Percentiles rank a stretch among this genome's conserved stretches.
phyloP scores from a whole-genome alignment of 2,113 vertebrate species.

The Psammodynastes pulverulentus region DNA sequence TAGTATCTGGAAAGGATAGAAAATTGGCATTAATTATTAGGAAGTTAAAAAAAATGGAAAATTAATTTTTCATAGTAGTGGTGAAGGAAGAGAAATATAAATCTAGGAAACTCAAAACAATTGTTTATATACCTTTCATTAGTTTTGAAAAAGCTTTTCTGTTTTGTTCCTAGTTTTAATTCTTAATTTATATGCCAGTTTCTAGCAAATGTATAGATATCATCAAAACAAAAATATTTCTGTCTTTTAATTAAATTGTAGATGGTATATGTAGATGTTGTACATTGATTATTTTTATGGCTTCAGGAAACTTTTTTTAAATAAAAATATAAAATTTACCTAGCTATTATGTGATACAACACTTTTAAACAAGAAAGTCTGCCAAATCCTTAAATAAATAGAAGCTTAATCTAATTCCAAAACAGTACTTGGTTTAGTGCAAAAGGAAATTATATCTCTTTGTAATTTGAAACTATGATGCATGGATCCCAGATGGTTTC shows the following conservation, averaged over 20 bases:
- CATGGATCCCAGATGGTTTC: background rate
- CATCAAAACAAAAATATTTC: background rate
- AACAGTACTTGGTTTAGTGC: background rate
- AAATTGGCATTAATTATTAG: background rate
- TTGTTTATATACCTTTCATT: background rate
- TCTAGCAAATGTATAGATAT: background rate
- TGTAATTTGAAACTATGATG: background rate
- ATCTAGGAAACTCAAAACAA: background rate
- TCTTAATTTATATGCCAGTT: background rate
- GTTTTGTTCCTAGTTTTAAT: background rate
- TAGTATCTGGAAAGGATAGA: background rate
- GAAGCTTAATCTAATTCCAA: background rate
- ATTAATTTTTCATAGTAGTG: background rate
- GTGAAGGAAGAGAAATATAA: background rate
- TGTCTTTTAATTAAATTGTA: background rate
- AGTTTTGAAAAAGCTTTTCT: background rate
- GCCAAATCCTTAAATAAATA: constrained; percentile 15
- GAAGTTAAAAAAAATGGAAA: background rate
- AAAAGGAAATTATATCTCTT: background rate
- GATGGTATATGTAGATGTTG: background rate
- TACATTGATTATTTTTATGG: background rate
- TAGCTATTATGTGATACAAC: constrained; percentile 5
- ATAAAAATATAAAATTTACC: accelerated
- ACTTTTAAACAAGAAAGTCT: background rate
- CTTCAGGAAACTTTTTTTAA: background rate